A percentile compares a stretch with the other conserved stretches of the same genome.
Evolutionary conservation across 2,113 vertebrate species (phyloP).

Genomic region (Myocastor coypus): DNA sequence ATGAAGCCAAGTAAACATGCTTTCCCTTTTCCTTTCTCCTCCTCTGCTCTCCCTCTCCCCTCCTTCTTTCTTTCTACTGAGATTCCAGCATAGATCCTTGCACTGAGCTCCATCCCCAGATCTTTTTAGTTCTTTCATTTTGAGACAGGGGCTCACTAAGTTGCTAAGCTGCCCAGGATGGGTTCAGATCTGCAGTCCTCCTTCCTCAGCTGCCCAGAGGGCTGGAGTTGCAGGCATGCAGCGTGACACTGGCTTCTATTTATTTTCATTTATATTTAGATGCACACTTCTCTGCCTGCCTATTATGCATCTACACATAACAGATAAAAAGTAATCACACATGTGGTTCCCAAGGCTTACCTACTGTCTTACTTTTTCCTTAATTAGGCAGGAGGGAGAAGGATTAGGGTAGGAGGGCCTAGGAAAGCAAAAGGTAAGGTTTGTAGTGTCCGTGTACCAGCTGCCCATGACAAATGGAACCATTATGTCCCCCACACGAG

Average conservation of each 20-base stretch:
- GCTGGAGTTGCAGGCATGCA: background rate
- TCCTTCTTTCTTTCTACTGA: background rate
- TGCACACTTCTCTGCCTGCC: background rate
- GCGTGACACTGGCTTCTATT: background rate
- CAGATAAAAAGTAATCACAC: background rate
- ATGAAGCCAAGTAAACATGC: background rate
- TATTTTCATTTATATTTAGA: background rate
- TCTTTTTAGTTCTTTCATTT: background rate
- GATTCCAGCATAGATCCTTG: background rate
- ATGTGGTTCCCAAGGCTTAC: background rate
- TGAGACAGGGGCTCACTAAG: background rate
- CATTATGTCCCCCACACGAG: background rate
- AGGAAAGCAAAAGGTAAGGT: background rate
- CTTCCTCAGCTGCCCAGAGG: background rate
- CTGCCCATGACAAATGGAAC: background rate
- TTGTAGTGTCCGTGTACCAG: background rate
- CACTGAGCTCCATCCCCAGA: background rate
- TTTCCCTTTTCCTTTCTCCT: background rate
- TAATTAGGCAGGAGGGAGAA: background rate
- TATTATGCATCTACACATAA: background rate
- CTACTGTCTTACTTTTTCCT: background rate
- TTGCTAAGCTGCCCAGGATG: background rate
- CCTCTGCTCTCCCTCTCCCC: background rate
- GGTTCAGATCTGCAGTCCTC: background rate
- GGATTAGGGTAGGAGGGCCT: background rate